phyloP scores from a whole-genome alignment of 2,113 vertebrate species.

The Nothocercus nigrocapillus region DNA sequence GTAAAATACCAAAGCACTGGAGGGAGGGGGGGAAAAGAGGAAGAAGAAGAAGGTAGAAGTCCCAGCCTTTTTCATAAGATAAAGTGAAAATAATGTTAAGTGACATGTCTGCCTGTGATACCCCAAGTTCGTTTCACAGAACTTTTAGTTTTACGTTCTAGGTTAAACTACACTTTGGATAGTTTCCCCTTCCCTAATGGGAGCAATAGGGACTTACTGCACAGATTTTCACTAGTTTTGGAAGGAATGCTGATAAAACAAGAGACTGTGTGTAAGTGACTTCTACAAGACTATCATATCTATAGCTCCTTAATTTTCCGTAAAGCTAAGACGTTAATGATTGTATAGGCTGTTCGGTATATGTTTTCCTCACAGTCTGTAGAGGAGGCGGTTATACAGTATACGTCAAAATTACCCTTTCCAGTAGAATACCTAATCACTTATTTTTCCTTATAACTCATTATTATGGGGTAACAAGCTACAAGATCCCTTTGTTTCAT shows the following conservation, averaged over 20 bases:
- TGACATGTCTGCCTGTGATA: neutral
- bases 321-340: neutral
- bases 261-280: neutral
- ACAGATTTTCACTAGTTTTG: neutral
- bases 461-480: neutral
- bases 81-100: neutral
- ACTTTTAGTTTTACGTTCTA: neutral
- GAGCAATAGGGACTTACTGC: neutral
- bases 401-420: neutral
- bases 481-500: neutral
- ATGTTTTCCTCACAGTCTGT: neutral
- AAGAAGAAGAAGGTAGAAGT: neutral
- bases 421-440: neutral
- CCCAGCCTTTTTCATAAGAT: neutral
- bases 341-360: neutral
- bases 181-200: neutral
- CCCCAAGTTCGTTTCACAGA: accelerated
- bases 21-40: no score
- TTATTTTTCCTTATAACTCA: neutral
- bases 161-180: neutral
- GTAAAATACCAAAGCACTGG: neutral
- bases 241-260: neutral
- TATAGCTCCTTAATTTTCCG: neutral
- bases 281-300: neutral
- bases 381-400: neutral